Conservation (phyloP, 2,888 invertebrate genomes). For the Aleiodes testaceus region DNA sequence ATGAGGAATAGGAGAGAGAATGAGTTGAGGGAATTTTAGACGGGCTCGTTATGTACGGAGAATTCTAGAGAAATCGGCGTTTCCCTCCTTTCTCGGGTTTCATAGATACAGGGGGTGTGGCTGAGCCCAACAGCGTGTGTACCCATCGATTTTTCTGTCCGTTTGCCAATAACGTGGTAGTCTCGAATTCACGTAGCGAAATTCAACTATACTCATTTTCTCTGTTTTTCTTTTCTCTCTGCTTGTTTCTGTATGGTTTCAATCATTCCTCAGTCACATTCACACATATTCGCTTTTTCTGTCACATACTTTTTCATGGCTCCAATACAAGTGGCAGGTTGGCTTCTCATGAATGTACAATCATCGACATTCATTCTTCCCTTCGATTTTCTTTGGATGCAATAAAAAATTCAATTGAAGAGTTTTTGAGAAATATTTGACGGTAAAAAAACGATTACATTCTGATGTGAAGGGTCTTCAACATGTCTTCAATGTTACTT, state of each 20-base stretch:
- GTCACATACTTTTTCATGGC: background rate
- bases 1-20: constrained; percentile 8
- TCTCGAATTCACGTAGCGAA: constrained; percentile 52
- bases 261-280: background rate
- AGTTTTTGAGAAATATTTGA: background rate
- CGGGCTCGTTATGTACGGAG: background rate
- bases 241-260: background rate
- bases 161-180: constrained; percentile 65
- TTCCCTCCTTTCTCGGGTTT: constrained; percentile 29
- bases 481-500: too few species aligned
- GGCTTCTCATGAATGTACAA: constrained; percentile 12
- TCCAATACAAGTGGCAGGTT: constrained; percentile 6
- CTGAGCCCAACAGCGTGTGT: constrained; percentile 44
- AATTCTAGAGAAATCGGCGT: constrained; percentile 32
- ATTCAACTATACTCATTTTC: constrained; percentile 36
- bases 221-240: background rate
- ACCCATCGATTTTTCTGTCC: constrained; percentile 68
- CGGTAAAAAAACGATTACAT: too few species aligned
- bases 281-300: constrained; percentile 5
- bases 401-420: constrained; percentile 15
- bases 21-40: constrained; percentile 26
- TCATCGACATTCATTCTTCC: constrained; percentile 27
- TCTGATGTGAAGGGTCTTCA: too few species aligned
- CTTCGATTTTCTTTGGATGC: background rate
- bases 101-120: constrained; percentile 40